Percentiles rank a stretch among this genome's conserved stretches.
These are phyloP conservation scores for Caenorhabditis virilis DNA, from an alignment of 2,888 invertebrate species.

Conservation along the genomic window DNA sequence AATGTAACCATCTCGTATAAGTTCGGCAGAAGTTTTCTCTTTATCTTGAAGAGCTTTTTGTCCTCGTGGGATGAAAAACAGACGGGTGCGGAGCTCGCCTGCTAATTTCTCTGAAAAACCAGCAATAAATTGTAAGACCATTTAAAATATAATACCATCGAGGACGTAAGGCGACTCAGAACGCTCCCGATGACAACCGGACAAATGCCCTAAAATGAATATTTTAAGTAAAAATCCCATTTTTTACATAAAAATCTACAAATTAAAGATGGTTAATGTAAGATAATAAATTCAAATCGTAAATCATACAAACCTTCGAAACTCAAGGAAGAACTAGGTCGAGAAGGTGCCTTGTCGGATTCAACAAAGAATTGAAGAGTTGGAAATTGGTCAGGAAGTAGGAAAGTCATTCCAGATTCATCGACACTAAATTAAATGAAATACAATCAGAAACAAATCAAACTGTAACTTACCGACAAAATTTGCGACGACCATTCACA, in stretches of 20 bases:
- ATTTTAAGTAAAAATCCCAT: slow-evolving; percentile 17
- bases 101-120: slow-evolving; percentile 10
- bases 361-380: slow-evolving; percentile 9
- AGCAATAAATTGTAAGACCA: slow-evolving; percentile 9
- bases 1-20: slow-evolving; percentile 6
- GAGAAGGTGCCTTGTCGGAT: slow-evolving; percentile 18
- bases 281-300: slow-evolving; percentile 17
- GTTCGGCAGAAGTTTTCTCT: slow-evolving; percentile 7
- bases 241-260: slow-evolving; percentile 6
- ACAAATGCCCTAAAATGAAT: slow-evolving; percentile 17
- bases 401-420: slow-evolving; percentile 12
- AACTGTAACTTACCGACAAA: slow-evolving; percentile 34
- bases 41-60: slow-evolving; percentile 7
- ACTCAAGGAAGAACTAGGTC: slow-evolving; percentile 9
- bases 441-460: slow-evolving; percentile 25
- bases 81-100: slow-evolving; percentile 7
- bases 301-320: slow-evolving; percentile 10
- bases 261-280: slow-evolving; percentile 16
- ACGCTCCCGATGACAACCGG: slow-evolving; percentile 9
- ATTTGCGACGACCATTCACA: slow-evolving; percentile 7
- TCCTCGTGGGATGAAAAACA: slow-evolving; percentile 10
- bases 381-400: slow-evolving; percentile 16
- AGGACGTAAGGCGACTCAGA: slow-evolving; percentile 7
- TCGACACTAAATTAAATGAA: slow-evolving; percentile 19
- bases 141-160: slow-evolving; percentile 15